Evolutionary conservation across 2,888 invertebrate genomes (phyloP).

Genomic region (Philereme vetulata): DNA sequence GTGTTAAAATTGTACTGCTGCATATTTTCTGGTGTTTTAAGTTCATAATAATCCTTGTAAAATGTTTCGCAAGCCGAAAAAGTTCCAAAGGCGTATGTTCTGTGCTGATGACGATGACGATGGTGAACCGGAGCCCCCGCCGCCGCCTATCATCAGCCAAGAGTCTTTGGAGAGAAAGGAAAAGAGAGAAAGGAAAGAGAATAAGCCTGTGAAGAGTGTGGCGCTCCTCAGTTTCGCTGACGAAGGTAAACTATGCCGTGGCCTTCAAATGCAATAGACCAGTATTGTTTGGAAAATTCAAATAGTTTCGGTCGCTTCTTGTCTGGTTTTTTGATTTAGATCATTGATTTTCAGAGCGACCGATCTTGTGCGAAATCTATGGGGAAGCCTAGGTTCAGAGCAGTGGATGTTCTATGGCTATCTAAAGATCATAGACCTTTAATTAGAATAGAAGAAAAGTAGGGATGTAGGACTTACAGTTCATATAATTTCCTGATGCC

Average conservation of each 20-base stretch:
- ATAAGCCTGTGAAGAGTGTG: constrained; percentile 82
- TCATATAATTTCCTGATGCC: too few species aligned
- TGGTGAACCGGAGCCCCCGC: constrained; percentile 79
- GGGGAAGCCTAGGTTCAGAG: too few species aligned
- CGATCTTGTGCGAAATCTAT: too few species aligned
- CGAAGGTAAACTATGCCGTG: constrained; percentile 73
- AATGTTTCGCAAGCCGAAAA: constrained; percentile 94
- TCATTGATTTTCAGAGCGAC: too few species aligned
- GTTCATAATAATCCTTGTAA: neutral
- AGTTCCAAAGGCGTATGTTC: constrained; percentile 90
- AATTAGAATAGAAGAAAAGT: too few species aligned
- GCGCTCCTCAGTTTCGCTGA: constrained; percentile 92
- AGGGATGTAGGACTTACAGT: too few species aligned
- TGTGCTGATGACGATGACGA: constrained; percentile 88
- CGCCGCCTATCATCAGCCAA: constrained; percentile 76
- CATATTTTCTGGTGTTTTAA: neutral
- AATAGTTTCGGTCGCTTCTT: neutral
- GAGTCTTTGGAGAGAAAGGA: constrained; percentile 45
- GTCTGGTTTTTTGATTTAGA: too few species aligned
- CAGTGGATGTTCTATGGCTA: too few species aligned
- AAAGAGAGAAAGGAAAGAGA: constrained; percentile 73
- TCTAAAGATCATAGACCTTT: too few species aligned
- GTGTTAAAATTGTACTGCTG: neutral
- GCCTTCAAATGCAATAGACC: neutral
- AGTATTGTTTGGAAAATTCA: neutral